Conservation (phyloP, 2,113 vertebrate species). For the Chaenocephalus aceratus region DNA sequence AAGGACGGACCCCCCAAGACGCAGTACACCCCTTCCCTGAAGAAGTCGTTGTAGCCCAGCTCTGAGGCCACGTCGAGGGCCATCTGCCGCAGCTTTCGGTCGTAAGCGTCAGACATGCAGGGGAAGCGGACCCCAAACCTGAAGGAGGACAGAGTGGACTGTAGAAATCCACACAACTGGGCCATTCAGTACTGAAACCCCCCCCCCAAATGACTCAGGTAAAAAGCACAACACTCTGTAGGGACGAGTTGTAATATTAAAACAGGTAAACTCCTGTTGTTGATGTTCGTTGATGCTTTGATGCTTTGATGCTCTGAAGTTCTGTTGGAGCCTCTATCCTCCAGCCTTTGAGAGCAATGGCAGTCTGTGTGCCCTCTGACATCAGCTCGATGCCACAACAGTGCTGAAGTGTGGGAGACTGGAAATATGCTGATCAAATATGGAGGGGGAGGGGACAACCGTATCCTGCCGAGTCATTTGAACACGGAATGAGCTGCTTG, state of each 20-base stretch:
- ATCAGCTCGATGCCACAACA: not conserved
- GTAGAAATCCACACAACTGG: not conserved
- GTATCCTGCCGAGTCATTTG: too few species aligned
- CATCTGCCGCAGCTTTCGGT: slow-evolving; percentile 81
- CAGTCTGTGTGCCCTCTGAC: not conserved
- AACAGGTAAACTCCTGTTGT: too few species aligned
- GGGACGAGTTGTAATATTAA: too few species aligned
- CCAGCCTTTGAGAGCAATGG: not conserved
- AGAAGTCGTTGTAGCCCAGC: slow-evolving; percentile 83
- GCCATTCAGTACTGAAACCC: not conserved
- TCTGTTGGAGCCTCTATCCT: not conserved
- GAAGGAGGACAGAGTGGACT: not conserved
- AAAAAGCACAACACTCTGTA: not conserved
- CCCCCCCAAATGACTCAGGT: not conserved
- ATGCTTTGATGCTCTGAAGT: not conserved
- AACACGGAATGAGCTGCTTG: not conserved
- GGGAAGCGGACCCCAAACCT: slow-evolving; percentile 94
- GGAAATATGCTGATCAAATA: not conserved
- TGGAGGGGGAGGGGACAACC: too few species aligned
- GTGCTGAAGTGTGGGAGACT: not conserved
- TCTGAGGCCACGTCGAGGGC: slow-evolving; percentile 76
- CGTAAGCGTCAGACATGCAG: slow-evolving; percentile 93
- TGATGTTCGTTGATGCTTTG: not conserved
- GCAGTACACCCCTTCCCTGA: slow-evolving; percentile 89
- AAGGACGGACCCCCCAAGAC: slow-evolving; percentile 88